Evolutionary conservation across 37 sponge, comb jelly and placozoan genomes (phyloP).

Genomic region (Haliclona indistincta): DNA sequence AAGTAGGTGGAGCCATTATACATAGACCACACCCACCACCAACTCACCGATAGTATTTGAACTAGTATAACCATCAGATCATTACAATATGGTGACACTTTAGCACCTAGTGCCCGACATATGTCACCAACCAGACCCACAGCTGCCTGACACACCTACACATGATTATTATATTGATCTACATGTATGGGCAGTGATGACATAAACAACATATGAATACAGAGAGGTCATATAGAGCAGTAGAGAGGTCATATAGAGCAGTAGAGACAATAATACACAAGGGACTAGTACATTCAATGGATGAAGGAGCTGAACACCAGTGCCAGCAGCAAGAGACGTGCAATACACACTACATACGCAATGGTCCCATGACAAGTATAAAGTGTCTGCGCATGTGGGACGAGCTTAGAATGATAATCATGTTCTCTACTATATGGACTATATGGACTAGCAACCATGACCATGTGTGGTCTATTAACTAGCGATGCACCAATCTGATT

Average conservation of each 20-base stretch:
- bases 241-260: no score
- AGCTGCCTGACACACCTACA: slow-evolving; percentile 90
- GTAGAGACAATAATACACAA: no score
- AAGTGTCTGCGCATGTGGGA: background rate
- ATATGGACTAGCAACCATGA: background rate
- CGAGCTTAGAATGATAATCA: background rate
- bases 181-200: background rate
- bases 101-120: slow-evolving; percentile 65
- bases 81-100: slow-evolving; percentile 55
- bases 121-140: slow-evolving; percentile 98
- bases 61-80: slow-evolving; percentile 79
- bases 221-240: no score
- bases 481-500: background rate
- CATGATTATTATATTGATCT: background rate
- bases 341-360: background rate
- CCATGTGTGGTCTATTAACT: background rate
- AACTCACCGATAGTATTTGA: slow-evolving; percentile 64
- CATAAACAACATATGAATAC: no score
- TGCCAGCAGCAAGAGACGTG: background rate
- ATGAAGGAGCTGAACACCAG: background rate
- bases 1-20: background rate
- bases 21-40: background rate
- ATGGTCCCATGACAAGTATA: background rate
- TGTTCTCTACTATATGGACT: no score
- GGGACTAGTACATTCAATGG: background rate